These are phyloP conservation scores for Eustalomyia histrio DNA, from an alignment of 2,888 invertebrate genomes.

Conservation along the genomic window DNA sequence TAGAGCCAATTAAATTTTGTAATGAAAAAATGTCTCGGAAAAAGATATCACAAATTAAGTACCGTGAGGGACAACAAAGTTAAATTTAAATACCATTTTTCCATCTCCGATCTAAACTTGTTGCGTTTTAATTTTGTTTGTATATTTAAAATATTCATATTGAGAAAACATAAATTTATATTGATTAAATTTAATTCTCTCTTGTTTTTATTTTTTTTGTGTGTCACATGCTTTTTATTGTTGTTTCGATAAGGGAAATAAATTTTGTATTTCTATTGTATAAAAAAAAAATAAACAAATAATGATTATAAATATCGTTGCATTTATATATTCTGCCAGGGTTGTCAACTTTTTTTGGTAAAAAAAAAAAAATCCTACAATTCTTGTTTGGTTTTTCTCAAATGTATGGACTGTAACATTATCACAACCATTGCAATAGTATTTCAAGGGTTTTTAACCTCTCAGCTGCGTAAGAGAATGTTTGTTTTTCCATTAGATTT, in stretches of 20 bases:
- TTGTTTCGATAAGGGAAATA: not conserved
- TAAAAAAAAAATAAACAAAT: not conserved
- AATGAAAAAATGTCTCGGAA: too few relatives aligned
- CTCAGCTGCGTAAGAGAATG: too few relatives aligned
- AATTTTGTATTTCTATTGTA: not conserved
- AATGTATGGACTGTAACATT: too few relatives aligned
- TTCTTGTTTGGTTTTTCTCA: too few relatives aligned
- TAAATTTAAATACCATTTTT: too few relatives aligned
- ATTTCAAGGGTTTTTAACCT: too few relatives aligned
- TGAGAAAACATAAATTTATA: not conserved
- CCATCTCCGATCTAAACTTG: constrained; percentile 40
- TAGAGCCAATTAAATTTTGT: too few relatives aligned
- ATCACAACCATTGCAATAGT: too few relatives aligned
- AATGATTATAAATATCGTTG: not conserved
- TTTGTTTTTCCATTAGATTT: too few relatives aligned
- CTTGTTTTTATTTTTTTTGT: not conserved
- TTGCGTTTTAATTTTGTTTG: constrained; percentile 33
- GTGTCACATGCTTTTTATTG: not conserved
- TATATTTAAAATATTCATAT: not conserved
- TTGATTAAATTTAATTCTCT: constrained; percentile 3
- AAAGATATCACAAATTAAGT: too few relatives aligned
- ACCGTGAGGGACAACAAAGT: too few relatives aligned
- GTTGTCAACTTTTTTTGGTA: not conserved
- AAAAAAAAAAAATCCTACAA: too few relatives aligned
- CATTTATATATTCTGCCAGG: not conserved